Conservation (phyloP, 2,797 vertebrate genomes). For the Betta splendens region DNA sequence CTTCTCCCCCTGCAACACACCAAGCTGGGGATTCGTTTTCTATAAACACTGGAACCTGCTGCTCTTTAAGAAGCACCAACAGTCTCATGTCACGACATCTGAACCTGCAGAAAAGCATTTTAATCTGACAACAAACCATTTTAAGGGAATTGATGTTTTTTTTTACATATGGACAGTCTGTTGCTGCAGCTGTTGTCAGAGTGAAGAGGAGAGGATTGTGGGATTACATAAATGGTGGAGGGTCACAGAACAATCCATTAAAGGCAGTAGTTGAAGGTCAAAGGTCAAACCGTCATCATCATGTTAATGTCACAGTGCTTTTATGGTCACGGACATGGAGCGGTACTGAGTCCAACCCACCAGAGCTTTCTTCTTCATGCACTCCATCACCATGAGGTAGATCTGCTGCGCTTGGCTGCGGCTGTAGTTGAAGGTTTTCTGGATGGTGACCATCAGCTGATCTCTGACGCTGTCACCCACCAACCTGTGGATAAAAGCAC, state of each 20-base stretch:
- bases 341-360: too few relatives aligned
- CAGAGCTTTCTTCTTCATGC: constrained; percentile 96
- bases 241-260: constrained; percentile 51
- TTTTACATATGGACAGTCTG: background rate
- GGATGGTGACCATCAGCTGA: constrained; percentile 95
- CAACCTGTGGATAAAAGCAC: too few relatives aligned
- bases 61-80: background rate
- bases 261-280: constrained; percentile 34
- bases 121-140: constrained; percentile 43
- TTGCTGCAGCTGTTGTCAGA: constrained; percentile 41
- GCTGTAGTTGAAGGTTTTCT: constrained; percentile 97
- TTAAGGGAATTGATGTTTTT: constrained; percentile 38
- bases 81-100: background rate
- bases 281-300: constrained; percentile 44
- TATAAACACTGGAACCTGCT: background rate
- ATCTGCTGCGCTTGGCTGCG: constrained; percentile 94
- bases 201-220: constrained; percentile 55
- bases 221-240: constrained; percentile 59
- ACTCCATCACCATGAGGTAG: constrained; percentile 95
- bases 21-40: background rate
- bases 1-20: too few relatives aligned
- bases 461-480: constrained; percentile 93
- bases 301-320: constrained; percentile 23
- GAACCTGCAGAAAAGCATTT: background rate
- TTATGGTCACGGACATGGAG: too few relatives aligned